Evolutionary conservation across 1,140 invertebrate species (phyloP).

Genomic region (Halyomorpha halys): DNA sequence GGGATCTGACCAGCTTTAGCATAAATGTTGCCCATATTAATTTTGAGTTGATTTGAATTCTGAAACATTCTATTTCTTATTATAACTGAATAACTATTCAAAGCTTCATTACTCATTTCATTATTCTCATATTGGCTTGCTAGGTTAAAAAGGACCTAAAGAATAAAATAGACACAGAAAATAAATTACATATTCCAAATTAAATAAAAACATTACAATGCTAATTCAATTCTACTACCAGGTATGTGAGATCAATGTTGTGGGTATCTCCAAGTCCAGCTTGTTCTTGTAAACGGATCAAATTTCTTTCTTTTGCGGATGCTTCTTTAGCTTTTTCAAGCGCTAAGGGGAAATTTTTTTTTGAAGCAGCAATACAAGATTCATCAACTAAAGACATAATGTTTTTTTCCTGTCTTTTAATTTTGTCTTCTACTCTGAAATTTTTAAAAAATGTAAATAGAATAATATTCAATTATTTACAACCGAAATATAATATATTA

Average conservation of each 20-base stretch:
- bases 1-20: conserved; percentile 87
- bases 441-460: conserved; percentile 19
- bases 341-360: conserved; percentile 53
- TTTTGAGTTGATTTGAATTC: conserved; percentile 81
- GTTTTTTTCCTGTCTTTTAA: conserved; percentile 66
- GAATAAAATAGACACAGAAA: conserved; percentile 22
- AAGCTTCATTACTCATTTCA: conserved; percentile 89
- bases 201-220: not conserved
- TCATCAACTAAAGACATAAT: conserved; percentile 78
- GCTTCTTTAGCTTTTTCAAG: conserved; percentile 94
- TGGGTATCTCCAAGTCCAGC: conserved; percentile 73
- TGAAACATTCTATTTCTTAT: conserved; percentile 75
- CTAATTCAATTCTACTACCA: conserved; percentile 43
- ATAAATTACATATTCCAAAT: not conserved
- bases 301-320: conserved; percentile 75
- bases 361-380: conserved; percentile 50
- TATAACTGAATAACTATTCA: conserved; percentile 88
- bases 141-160: conserved; percentile 83
- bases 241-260: conserved; percentile 89
- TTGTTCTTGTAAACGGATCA: conserved; percentile 87
- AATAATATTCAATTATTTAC: no score
- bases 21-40: conserved; percentile 98
- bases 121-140: conserved; percentile 87
- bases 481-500: no score
- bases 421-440: conserved; percentile 70